Evolutionary conservation across 2,888 invertebrate genomes (phyloP), one percentile per base, ranked within the genome.

Genomic region (Limenitis camilla): DNA sequence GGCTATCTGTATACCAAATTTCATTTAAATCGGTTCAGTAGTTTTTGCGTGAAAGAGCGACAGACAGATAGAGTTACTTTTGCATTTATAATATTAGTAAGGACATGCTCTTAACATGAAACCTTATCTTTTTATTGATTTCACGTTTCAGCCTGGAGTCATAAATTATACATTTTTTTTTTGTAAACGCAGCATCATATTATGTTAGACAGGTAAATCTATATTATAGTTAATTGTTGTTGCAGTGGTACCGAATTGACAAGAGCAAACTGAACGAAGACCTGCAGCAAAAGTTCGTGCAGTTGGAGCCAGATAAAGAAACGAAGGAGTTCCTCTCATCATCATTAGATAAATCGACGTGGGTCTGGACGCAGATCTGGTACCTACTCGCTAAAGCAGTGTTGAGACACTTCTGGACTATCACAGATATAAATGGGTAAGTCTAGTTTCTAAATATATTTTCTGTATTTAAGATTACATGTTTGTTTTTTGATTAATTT

Each of bases 351-450:
- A 94, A 95, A 75, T 94, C 95, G 4, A 93, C 95, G 64, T 94
- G 94, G 90, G 82, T 98, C 52, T 92, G 96, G 82, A 92, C 94
- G 29, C 97, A 99, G 81, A 88, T 97, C 58, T 96, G 95, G 93
- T 96, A 98, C 81, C 91, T 95, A 35, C 66, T 98, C 35, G 95
- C 94, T 10, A 93, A 94, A 67, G 90, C 94, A n/a, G 82, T 98
- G 38, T 89, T 98, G 19, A 92, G 93, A 60, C 92, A 93, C 83
- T 96, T 98, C 86, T 94, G 98, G 93, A 95, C 96, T 31, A 93
- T 95, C 75, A 99, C 98, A 2, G 96, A 97, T 64, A 95, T 97
- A 61, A 99, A 98, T 85, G 98, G 98, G 92, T 96, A 80, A 91
- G 92, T 90, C 30, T 52, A 6, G n/a, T n/a, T n/a, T n/a, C n/a